Conservation (phyloP, 2,113 vertebrate species). For the Grallaria varia region DNA sequence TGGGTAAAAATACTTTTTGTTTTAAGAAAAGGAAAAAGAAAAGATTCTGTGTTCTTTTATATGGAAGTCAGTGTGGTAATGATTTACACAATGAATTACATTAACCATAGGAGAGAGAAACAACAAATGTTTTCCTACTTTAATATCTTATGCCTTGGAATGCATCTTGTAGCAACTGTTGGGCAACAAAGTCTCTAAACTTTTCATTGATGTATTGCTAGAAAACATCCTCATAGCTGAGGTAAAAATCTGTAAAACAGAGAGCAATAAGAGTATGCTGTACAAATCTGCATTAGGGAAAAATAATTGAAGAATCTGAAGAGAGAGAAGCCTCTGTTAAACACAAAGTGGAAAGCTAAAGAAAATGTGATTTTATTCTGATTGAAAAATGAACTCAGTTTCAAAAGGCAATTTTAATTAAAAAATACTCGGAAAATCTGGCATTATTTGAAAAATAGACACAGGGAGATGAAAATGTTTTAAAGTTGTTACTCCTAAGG, state of each 20-base stretch:
- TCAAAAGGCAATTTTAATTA: not conserved
- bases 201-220: not conserved
- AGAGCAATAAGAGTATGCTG: not conserved
- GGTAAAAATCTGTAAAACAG: not conserved
- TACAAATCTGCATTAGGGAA: not conserved
- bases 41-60: not conserved
- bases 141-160: not conserved
- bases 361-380: not conserved
- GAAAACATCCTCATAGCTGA: not conserved
- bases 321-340: not conserved
- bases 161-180: not conserved
- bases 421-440: not conserved
- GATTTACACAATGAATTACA: not conserved
- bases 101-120: not conserved
- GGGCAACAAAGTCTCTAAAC: not conserved
- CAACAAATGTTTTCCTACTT: not conserved
- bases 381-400: not conserved
- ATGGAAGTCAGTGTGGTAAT: not conserved
- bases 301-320: not conserved
- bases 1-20: not conserved
- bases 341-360: not conserved
- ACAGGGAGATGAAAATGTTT: not conserved
- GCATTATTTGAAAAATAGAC: not conserved
- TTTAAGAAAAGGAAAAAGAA: not conserved
- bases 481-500: not conserved